Base-by-base conservation (phyloP, 2,113 vertebrate genomes). In the Tricholaema leucomelas region DNA sequence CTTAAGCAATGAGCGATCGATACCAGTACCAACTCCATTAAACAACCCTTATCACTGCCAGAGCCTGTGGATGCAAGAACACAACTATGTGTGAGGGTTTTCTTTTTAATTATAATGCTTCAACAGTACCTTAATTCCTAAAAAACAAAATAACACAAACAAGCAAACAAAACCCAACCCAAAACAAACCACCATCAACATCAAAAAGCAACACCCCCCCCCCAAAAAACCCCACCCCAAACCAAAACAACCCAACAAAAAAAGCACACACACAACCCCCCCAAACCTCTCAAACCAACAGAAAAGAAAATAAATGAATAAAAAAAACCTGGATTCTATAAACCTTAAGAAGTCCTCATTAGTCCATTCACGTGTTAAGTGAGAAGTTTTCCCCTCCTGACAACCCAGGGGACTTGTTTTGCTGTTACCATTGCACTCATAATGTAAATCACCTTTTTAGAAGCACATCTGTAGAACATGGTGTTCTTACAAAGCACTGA, bases 1-100 rank as follows among this genome's bases (percentile, higher is more conserved):
- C 95, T 85, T 94, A 96, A 94, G 87, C 87, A 95, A 88, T 31
- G 70, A 91, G 19, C 35, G 33, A 96, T 94, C 87, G 0, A 87
- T 96, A 78, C 15, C n/a, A 91, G 80, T 67, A 86, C 81, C 42
- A 80, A 70, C 15, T 90, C 72, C 66, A 76, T 94, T 94, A 92
- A 97, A 89, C 50, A 92, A 69, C 28, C 3, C 6, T 95, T 81
- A 89, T 86, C 70, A 15, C 40, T 88, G 73, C 46, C 74, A 48
- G 35, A 87, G 44, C 42, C 42, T 77, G 24, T 87, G 77, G 46
- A 44, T 80, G 24, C 5, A 10, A 72, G 56, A 94, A 75, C 36
- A 83, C 35, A 88, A 44, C 16, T n/a, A 19, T 52, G 46, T 35
- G 8, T 9, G 54, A 28, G 50, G 54, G 8, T 87, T 80, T 55